Percentiles rank a stretch among this genome's conserved stretches.
Conservation (phyloP, 2,113 vertebrate genomes). For the Gallinago undulata region DNA sequence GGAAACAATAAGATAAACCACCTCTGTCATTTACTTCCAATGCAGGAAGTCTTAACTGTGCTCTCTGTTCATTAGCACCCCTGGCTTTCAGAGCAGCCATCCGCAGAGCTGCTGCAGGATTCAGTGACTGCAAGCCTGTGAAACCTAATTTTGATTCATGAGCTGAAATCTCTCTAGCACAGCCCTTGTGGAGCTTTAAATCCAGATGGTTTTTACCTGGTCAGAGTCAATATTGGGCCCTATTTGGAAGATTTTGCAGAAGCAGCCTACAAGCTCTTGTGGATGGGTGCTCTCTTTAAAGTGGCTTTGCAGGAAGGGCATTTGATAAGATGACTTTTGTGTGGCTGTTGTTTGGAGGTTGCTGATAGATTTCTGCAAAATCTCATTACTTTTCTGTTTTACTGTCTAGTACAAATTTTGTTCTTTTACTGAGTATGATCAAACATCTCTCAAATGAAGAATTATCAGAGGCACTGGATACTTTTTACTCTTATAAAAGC, state of each 20-base stretch:
- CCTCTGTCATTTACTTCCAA: constrained; percentile 67
- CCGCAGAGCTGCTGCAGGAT: constrained; percentile 47
- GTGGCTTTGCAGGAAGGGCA: not conserved
- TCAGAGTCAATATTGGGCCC: not conserved
- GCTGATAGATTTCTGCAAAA: not conserved
- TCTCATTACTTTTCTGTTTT: not conserved
- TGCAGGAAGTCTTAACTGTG: constrained; percentile 57
- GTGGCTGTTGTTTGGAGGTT: not conserved
- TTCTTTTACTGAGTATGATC: not conserved
- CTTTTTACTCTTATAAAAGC: not conserved
- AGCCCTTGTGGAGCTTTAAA: not conserved
- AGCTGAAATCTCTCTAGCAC: constrained; percentile 36
- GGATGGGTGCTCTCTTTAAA: not conserved
- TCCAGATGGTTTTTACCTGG: not conserved
- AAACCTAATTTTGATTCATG: constrained; percentile 57
- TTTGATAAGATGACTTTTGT: not conserved
- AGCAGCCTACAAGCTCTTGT: not conserved
- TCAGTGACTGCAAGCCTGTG: constrained; percentile 9
- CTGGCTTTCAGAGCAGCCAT: constrained; percentile 34
- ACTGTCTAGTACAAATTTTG: not conserved
- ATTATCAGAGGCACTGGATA: not conserved
- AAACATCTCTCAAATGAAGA: not conserved
- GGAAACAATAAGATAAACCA: constrained; percentile 69
- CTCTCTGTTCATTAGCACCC: constrained; percentile 47
- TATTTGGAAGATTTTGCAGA: not conserved